A percentile compares a stretch with the other conserved stretches of the same genome.
Evolutionary conservation across 2,888 invertebrate genomes (phyloP).

Genomic region (Agriotes lineatus): DNA sequence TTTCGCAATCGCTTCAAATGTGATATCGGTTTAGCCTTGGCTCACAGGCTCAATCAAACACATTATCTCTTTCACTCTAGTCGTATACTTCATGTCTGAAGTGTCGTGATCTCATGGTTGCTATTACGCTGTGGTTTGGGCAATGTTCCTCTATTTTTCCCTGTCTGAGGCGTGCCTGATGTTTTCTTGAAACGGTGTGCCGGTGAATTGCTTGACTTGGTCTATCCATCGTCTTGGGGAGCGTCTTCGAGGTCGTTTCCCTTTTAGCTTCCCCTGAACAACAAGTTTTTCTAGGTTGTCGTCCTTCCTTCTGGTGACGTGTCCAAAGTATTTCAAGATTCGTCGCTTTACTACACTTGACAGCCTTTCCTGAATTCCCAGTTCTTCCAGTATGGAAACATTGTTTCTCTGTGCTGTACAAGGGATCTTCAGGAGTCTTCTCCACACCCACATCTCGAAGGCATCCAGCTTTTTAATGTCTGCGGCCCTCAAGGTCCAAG

Average conservation of each 20-base stretch:
- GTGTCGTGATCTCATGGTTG: neutral
- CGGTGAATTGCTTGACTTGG: neutral
- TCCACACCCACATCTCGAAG: neutral
- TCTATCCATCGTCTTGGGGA: neutral
- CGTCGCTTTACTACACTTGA: neutral
- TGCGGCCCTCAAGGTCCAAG: conserved; percentile 1
- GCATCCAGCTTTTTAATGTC: neutral
- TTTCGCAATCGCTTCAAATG: no score
- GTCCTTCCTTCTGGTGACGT: neutral
- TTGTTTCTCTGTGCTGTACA: conserved; percentile 3
- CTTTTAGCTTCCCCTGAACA: neutral
- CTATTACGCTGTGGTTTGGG: neutral
- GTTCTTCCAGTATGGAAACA: conserved; percentile 6
- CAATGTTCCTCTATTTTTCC: neutral
- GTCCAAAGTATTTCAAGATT: neutral
- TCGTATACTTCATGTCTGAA: neutral
- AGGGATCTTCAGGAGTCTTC: neutral
- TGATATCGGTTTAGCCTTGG: no score
- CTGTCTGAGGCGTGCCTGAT: neutral
- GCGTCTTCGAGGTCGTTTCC: neutral
- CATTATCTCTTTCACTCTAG: neutral
- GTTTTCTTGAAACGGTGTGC: neutral
- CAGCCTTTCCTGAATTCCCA: neutral
- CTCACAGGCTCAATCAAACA: no score
- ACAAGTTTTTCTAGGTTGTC: neutral